These are phyloP conservation scores for Gymnocypris eckloni DNA, from an alignment of 2,797 vertebrate species.

Conservation along the genomic window DNA sequence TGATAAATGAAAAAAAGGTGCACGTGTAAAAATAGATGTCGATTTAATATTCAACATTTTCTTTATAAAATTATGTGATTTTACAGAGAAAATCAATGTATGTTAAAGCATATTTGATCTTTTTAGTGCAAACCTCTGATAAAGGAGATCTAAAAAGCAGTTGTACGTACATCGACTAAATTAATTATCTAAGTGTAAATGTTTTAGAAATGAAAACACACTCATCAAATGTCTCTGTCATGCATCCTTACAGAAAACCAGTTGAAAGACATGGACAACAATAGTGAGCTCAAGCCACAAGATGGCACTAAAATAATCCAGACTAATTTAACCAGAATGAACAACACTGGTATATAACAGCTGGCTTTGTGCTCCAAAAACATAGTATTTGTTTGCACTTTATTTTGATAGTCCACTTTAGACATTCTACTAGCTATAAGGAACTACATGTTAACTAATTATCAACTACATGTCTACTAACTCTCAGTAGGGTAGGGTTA, in stretches of 20 bases:
- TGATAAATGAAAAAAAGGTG: no score
- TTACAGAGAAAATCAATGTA: neutral
- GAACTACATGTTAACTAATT: no score
- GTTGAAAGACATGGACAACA: neutral
- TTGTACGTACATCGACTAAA: neutral
- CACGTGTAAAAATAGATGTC: no score
- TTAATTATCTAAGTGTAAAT: neutral
- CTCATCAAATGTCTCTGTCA: neutral
- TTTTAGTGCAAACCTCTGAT: neutral
- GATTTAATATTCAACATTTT: neutral
- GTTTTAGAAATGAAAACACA: neutral
- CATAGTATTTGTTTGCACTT: no score
- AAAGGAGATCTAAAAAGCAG: neutral
- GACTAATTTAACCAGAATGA: neutral
- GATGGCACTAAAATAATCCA: neutral
- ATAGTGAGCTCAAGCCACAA: neutral
- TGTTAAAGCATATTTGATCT: neutral
- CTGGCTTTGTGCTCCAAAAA: no score
- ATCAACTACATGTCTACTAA: no score
- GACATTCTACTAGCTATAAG: no score
- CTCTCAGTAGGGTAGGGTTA: no score
- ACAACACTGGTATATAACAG: no score
- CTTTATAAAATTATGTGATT: neutral
- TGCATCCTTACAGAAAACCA: neutral
- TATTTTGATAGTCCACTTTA: no score